These are phyloP conservation scores for Meghimatium bilineatum DNA, from an alignment of 2,888 invertebrate species.

Conservation along the genomic window DNA sequence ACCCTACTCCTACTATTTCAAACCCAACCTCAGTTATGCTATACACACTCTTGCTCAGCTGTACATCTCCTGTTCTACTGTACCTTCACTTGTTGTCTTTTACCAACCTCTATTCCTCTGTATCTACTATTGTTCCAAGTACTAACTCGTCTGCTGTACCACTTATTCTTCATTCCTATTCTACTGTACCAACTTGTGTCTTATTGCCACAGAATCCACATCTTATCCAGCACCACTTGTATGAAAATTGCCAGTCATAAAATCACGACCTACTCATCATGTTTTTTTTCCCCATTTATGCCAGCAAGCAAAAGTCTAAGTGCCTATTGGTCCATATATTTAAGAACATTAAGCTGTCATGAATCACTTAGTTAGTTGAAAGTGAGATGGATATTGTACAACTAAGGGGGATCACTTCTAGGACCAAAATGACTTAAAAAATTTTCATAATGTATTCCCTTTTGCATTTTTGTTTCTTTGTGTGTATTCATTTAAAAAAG, in stretches of 20 bases:
- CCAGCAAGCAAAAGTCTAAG: neutral
- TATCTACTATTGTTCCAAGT: too few relatives aligned
- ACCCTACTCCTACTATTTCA: too few relatives aligned
- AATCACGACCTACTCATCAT: neutral
- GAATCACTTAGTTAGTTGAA: neutral
- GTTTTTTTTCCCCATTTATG: neutral
- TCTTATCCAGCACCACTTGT: neutral
- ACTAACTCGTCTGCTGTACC: too few relatives aligned
- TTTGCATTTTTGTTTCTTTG: neutral
- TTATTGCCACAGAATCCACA: neutral
- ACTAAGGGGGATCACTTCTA: constrained; percentile 27
- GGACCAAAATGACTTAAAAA: neutral
- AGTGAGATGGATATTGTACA: neutral
- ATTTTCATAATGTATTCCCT: neutral
- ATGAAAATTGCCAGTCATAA: neutral
- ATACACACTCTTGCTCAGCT: too few relatives aligned
- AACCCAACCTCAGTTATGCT: too few relatives aligned
- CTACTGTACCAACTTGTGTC: neutral
- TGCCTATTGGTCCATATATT: neutral
- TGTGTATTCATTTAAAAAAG: neutral
- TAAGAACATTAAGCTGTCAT: neutral
- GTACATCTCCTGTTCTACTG: too few relatives aligned
- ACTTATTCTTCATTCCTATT: too few relatives aligned
- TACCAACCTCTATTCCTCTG: too few relatives aligned
- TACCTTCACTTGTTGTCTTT: too few relatives aligned